A percentile compares a stretch with the other conserved stretches of the same genome.
phyloP scores from a whole-genome alignment of 2,888 invertebrate genomes.

The Diplolepis rosae region DNA sequence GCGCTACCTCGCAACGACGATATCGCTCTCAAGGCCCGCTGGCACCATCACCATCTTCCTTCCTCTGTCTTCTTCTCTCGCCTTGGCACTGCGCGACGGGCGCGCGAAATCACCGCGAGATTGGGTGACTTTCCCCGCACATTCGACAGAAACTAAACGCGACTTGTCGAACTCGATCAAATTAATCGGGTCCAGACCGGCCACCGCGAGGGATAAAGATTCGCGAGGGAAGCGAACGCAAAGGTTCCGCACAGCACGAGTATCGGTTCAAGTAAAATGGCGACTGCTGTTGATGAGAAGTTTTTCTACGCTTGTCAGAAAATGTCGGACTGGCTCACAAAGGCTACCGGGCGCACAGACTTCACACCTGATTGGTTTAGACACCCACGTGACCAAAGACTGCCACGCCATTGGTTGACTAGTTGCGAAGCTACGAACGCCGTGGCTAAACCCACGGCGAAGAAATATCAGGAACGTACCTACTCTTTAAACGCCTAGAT shows the following conservation, averaged over 20 bases:
- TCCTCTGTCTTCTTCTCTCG: constrained; percentile 37
- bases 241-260: constrained; percentile 65
- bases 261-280: constrained; percentile 87
- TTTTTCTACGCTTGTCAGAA: constrained; percentile 97
- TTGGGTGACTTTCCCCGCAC: constrained; percentile 41
- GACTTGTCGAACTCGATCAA: constrained; percentile 48
- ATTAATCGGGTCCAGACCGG: constrained; percentile 55
- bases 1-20: constrained; percentile 67
- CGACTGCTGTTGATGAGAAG: constrained; percentile 93
- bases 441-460: constrained; percentile 69
- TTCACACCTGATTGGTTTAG: constrained; percentile 70
- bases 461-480: constrained; percentile 36
- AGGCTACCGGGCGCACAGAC: constrained; percentile 65
- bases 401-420: constrained; percentile 70
- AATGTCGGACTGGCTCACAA: constrained; percentile 76
- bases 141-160: constrained; percentile 35
- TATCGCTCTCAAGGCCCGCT: constrained; percentile 65
- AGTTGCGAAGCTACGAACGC: constrained; percentile 73
- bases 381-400: constrained; percentile 74
- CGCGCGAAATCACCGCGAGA: constrained; percentile 58
- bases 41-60: constrained; percentile 64
- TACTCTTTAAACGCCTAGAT: background rate
- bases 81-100: constrained; percentile 49
- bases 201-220: constrained; percentile 61
- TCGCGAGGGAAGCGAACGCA: constrained; percentile 61